A percentile compares a stretch with the other conserved stretches of the same genome.
Evolutionary conservation across 2,113 vertebrate genomes (phyloP).

Genomic region (Ictalurus furcatus): DNA sequence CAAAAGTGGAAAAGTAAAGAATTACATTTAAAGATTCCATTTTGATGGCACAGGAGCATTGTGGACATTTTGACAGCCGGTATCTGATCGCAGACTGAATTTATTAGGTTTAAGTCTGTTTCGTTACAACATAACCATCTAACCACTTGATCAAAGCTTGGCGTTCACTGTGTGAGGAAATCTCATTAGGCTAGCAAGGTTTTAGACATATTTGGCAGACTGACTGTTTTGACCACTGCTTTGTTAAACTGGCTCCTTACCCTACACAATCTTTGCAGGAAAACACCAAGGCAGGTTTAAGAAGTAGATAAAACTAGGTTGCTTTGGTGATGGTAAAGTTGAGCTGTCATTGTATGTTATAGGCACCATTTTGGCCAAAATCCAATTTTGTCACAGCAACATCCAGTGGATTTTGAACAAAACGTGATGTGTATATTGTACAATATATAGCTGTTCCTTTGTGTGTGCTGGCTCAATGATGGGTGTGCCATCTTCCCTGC

Average conservation of each 20-base stretch:
- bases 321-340: neutral
- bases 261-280: neutral
- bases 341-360: neutral
- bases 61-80: neutral
- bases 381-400: neutral
- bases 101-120: neutral
- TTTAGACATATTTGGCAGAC: neutral
- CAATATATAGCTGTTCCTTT: neutral
- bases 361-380: neutral
- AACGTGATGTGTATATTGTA: neutral
- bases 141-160: neutral
- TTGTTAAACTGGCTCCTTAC: neutral
- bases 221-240: neutral
- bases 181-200: neutral
- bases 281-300: too few species aligned
- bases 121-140: neutral
- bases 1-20: neutral
- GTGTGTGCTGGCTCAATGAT: neutral
- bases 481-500: neutral
- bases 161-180: neutral
- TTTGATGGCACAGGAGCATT: neutral
- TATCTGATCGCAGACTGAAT: neutral
- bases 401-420: neutral
- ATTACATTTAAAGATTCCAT: neutral
- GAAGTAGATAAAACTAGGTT: neutral